Conservation (phyloP, 2,888 invertebrate genomes). For the Thera obeliscata region DNA sequence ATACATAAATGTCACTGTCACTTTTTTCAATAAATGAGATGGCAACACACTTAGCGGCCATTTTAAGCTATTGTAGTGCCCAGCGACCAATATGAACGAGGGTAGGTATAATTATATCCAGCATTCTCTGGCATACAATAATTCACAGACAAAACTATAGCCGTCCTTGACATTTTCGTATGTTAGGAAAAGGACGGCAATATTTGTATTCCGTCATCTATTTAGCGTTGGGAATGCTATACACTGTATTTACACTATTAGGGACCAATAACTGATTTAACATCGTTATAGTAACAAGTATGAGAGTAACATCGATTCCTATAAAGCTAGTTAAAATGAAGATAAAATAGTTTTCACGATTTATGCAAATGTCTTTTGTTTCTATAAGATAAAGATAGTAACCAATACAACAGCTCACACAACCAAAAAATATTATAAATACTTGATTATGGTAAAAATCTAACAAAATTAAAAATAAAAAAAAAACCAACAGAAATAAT, state of each 20-base stretch:
- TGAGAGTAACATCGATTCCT: constrained; percentile 45
- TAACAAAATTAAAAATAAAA: neutral
- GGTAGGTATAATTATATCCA: too few relatives aligned
- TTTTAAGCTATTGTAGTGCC: too few relatives aligned
- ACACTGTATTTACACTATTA: neutral
- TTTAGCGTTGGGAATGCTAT: neutral
- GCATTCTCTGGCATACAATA: neutral
- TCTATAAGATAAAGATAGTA: constrained; percentile 12
- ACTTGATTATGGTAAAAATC: neutral
- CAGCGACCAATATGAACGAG: too few relatives aligned
- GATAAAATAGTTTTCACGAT: neutral
- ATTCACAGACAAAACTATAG: neutral
- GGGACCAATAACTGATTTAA: neutral
- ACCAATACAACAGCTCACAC: constrained; percentile 19
- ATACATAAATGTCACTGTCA: too few relatives aligned
- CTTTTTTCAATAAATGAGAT: too few relatives aligned
- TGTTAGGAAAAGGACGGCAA: neutral
- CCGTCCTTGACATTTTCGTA: neutral
- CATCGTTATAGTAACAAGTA: constrained; percentile 37
- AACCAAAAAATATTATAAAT: neutral
- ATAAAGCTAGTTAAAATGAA: constrained; percentile 1
- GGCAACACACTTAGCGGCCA: too few relatives aligned
- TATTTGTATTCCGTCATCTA: neutral
- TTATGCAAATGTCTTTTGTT: constrained; percentile 16
- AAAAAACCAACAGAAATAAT: neutral